Evolutionary conservation across 2,797 vertebrate species (phyloP).

Genomic region (Gymnothorax javanicus): DNA sequence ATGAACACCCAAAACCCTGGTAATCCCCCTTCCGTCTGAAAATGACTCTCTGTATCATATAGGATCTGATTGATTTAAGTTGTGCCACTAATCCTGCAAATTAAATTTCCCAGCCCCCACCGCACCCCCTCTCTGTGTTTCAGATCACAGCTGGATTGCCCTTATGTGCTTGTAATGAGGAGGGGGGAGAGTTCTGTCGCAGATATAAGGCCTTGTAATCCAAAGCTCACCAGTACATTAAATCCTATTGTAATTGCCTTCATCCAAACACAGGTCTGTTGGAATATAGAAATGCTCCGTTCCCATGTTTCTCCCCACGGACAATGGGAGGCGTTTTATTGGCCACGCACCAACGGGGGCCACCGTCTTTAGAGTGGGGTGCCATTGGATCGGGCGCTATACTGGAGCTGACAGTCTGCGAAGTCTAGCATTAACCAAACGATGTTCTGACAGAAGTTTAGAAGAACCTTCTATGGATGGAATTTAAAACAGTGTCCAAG

Average conservation of each 20-base stretch:
- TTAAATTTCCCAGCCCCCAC: slow-evolving; percentile 61
- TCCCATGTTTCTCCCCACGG: slow-evolving; percentile 60
- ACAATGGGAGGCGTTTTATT: slow-evolving; percentile 64
- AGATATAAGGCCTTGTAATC: slow-evolving; percentile 70
- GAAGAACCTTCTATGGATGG: neutral
- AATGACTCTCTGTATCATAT: slow-evolving; percentile 53
- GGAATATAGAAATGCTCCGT: slow-evolving; percentile 57
- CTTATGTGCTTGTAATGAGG: slow-evolving; percentile 59
- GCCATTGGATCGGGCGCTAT: slow-evolving; percentile 51
- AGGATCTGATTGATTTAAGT: slow-evolving; percentile 62
- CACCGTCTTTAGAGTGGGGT: slow-evolving; percentile 43
- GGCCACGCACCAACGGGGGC: slow-evolving; percentile 43
- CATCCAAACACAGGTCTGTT: slow-evolving; percentile 62
- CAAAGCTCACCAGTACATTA: slow-evolving; percentile 63
- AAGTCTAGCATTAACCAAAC: slow-evolving; percentile 4
- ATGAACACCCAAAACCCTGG: slow-evolving; percentile 56
- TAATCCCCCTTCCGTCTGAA: slow-evolving; percentile 57
- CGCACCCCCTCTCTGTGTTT: slow-evolving; percentile 46
- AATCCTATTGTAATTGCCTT: slow-evolving; percentile 74
- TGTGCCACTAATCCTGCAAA: slow-evolving; percentile 67
- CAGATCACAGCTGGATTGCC: slow-evolving; percentile 60
- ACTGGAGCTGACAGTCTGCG: slow-evolving; percentile 38
- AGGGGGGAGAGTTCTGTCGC: slow-evolving; percentile 58
- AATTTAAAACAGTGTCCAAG: neutral
- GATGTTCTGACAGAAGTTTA: slow-evolving; percentile 12